These are phyloP conservation scores for Lophura swinhoii DNA, from an alignment of 2,797 vertebrate species.

Conservation along the genomic window DNA sequence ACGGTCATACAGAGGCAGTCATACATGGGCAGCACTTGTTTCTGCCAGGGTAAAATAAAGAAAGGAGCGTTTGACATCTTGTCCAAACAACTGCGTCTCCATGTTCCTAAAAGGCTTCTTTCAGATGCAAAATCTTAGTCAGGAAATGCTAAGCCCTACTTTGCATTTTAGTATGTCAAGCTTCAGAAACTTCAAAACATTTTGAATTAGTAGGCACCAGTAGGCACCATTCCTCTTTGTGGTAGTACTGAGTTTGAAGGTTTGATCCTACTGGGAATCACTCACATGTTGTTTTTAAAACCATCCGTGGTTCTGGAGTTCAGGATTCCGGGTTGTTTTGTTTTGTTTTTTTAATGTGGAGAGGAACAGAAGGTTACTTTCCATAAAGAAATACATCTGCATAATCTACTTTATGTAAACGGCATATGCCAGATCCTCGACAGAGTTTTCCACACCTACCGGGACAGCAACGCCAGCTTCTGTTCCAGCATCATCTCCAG, in stretches of 20 bases:
- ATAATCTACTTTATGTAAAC: not conserved
- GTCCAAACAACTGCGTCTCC: not conserved
- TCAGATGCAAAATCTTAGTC: not conserved
- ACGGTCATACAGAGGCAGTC: not conserved
- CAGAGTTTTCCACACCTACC: slow-evolving; percentile 79
- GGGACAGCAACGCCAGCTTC: slow-evolving; percentile 92
- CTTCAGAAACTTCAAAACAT: not conserved
- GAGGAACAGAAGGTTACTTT: not conserved
- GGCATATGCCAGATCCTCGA: not conserved
- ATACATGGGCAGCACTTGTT: not conserved
- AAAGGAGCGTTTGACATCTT: not conserved
- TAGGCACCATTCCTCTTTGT: not conserved
- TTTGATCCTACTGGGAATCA: not conserved
- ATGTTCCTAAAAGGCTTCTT: not conserved
- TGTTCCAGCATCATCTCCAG: slow-evolving; percentile 97
- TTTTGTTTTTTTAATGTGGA: not conserved
- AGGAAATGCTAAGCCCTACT: not conserved
- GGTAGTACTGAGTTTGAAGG: not conserved
- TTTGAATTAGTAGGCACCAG: not conserved
- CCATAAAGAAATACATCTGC: not conserved
- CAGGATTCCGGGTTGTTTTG: not conserved
- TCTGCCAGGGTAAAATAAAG: not conserved
- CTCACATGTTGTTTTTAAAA: not conserved
- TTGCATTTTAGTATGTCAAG: not conserved
- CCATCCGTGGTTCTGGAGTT: not conserved